Base-by-base conservation (phyloP, 2,113 vertebrate genomes). In the Indri indri region DNA sequence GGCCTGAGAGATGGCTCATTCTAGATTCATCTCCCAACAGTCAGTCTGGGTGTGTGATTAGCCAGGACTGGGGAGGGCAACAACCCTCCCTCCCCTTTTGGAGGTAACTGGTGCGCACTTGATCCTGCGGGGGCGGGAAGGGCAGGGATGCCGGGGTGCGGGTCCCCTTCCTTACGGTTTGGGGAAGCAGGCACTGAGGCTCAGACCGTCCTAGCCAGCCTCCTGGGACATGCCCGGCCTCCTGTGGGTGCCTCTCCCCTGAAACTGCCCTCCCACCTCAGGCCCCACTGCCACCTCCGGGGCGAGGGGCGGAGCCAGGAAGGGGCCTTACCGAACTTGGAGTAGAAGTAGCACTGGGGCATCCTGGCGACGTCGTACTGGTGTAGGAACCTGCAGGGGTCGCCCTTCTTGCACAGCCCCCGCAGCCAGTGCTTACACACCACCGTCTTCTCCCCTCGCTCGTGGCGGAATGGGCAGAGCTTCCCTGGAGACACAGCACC, bases 341-440 rank as follows among this genome's bases (percentile, higher is more conserved):
- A 97, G 95, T 68, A 96, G 97, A 97, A 98, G 37, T 86, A 98
- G 87, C 98, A 90, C 88, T 88, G 8, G 0, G 98, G 98, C 98
- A 97, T 76, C 97, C 81, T 88, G 93, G 32, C 1, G 52, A 25
- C 1, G 0, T 97, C 45, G 0, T 80, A 71, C 88, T 86, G 84
- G 7, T 98, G 98, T 66, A 98, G 97, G 68, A 98, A 98, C 17
- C 81, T 77, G 5, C 98, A 98, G 5, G 74, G 17, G 0, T 97
- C 90, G 0, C 98, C 98, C 42, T 85, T 97, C 96, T 95, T 97
- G 96, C 98, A 96, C 77, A 98, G 96, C 3, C 98, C 97, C 0
- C 96, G 57, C 14, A 98, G 98, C 98, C 98, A 98, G 42, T 97
- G 98, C 88, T 98, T 98, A 71, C 98, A 97, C 59, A 98, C 97